Percentiles rank a stretch among this genome's conserved stretches.
phyloP scores from a whole-genome alignment of 2,888 invertebrate species.

The Ophion ventricosus region DNA sequence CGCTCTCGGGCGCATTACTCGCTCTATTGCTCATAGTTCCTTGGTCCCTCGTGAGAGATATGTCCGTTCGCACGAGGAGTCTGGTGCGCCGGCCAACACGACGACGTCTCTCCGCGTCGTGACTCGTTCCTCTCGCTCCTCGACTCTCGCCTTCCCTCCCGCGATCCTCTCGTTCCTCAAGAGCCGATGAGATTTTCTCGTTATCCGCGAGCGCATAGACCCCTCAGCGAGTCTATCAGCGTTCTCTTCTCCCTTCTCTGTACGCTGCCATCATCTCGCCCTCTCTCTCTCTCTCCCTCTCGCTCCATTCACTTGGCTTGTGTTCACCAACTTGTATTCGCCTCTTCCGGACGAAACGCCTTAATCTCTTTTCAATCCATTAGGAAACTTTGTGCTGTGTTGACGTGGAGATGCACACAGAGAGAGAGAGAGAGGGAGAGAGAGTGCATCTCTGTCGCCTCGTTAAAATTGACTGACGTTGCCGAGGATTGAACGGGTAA shows the following conservation, averaged over 20 bases:
- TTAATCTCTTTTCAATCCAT: constrained; percentile 65
- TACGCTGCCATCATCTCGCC: constrained; percentile 25
- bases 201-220: constrained; percentile 67
- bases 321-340: constrained; percentile 49
- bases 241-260: constrained; percentile 29
- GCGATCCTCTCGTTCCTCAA: constrained; percentile 18
- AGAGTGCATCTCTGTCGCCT: constrained; percentile 54
- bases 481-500: constrained; percentile 42
- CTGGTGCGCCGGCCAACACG: constrained; percentile 42
- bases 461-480: constrained; percentile 69
- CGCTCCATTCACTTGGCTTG: constrained; percentile 10
- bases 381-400: constrained; percentile 52
- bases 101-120: constrained; percentile 63
- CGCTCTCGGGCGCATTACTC: constrained; percentile 17
- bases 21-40: constrained; percentile 54
- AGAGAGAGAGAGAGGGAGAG: constrained; percentile 22
- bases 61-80: constrained; percentile 64
- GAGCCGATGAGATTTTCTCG: constrained; percentile 66
- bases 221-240: constrained; percentile 65
- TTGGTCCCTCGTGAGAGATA: constrained; percentile 61
- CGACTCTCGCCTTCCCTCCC: constrained; percentile 4
- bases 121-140: constrained; percentile 52
- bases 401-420: constrained; percentile 33
- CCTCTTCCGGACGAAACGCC: constrained; percentile 65
- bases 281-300: constrained; percentile 1